Conservation (phyloP, 2,797 vertebrate genomes). For the Remorina albescens region DNA sequence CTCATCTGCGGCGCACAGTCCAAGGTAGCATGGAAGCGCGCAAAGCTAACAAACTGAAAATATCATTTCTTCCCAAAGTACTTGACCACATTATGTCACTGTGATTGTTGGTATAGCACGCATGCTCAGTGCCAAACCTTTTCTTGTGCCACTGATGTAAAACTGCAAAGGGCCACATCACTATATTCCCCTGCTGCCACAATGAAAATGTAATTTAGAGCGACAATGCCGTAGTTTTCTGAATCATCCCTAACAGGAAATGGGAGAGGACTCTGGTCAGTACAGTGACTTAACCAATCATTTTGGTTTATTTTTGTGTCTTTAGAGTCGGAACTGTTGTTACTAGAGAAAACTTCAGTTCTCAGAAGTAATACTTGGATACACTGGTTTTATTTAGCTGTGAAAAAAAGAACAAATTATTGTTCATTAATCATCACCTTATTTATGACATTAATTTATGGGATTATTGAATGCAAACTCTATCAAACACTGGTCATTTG, state of each 20-base stretch:
- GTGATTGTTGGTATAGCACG: slow-evolving; percentile 51
- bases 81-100: slow-evolving; percentile 38
- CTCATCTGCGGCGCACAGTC: slow-evolving; percentile 37
- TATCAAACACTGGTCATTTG: slow-evolving; percentile 73
- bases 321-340: slow-evolving; percentile 65
- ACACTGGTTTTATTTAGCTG: slow-evolving; percentile 85
- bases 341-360: slow-evolving; percentile 62
- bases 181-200: slow-evolving; percentile 55
- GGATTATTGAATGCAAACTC: slow-evolving; percentile 73
- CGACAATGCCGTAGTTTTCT: slow-evolving; percentile 54
- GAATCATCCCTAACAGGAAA: slow-evolving; percentile 66
- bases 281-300: slow-evolving; percentile 60
- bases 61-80: slow-evolving; percentile 25
- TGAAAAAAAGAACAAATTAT: slow-evolving; percentile 81
- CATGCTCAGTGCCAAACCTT: slow-evolving; percentile 78
- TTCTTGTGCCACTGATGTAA: slow-evolving; percentile 76
- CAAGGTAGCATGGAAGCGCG: slow-evolving; percentile 44
- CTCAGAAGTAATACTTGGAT: slow-evolving; percentile 65
- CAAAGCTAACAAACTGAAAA: slow-evolving; percentile 28
- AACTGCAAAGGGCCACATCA: slow-evolving; percentile 52
- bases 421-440: slow-evolving; percentile 81
- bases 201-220: slow-evolving; percentile 45
- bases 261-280: slow-evolving; percentile 62
- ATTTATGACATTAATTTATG: slow-evolving; percentile 86
- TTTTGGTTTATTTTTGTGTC: slow-evolving; percentile 60